Percentiles rank a stretch among this genome's conserved stretches.
These are phyloP conservation scores for Drosophila kohkoa DNA, from an alignment of 1,140 invertebrate genomes.

Conservation along the genomic window DNA sequence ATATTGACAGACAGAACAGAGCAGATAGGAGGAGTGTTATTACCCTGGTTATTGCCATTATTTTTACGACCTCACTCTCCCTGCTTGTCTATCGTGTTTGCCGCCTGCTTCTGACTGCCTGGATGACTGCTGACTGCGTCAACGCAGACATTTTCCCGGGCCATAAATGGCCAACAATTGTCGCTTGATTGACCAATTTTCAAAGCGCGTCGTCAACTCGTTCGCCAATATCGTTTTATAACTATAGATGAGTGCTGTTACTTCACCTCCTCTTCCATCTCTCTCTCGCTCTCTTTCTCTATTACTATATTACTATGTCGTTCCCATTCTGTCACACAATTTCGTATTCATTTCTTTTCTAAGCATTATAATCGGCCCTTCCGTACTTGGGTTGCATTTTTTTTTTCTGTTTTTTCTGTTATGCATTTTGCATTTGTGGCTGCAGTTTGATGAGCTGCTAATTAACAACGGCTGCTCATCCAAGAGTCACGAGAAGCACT, in stretches of 20 bases:
- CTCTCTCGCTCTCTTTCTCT: constrained; percentile 1
- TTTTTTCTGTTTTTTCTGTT: not conserved
- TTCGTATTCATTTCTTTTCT: constrained; percentile 15
- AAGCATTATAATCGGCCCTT: constrained; percentile 23
- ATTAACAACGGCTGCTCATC: constrained; percentile 59
- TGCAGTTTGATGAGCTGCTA: constrained; percentile 79
- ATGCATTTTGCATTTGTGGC: constrained; percentile 64
- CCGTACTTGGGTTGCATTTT: constrained; percentile 6
- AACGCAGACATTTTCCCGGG: constrained; percentile 23
- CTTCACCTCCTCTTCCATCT: not conserved
- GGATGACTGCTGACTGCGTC: constrained; percentile 15
- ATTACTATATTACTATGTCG: not conserved
- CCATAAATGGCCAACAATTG: constrained; percentile 76
- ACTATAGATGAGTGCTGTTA: constrained; percentile 4
- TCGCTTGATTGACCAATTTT: constrained; percentile 80
- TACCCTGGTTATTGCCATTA: constrained; percentile 22
- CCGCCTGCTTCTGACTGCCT: not conserved
- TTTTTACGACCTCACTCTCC: constrained; percentile 19
- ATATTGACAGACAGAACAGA: constrained; percentile 36
- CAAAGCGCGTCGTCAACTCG: constrained; percentile 54
- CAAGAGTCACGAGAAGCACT: constrained; percentile 45
- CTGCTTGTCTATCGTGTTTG: constrained; percentile 17
- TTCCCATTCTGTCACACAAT: constrained; percentile 32
- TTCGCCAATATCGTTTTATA: constrained; percentile 58
- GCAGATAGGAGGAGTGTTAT: constrained; percentile 13